Evolutionary conservation across 2,888 invertebrate species (phyloP), one percentile per base, ranked within the genome.

Genomic region (Lamproptera curius): DNA sequence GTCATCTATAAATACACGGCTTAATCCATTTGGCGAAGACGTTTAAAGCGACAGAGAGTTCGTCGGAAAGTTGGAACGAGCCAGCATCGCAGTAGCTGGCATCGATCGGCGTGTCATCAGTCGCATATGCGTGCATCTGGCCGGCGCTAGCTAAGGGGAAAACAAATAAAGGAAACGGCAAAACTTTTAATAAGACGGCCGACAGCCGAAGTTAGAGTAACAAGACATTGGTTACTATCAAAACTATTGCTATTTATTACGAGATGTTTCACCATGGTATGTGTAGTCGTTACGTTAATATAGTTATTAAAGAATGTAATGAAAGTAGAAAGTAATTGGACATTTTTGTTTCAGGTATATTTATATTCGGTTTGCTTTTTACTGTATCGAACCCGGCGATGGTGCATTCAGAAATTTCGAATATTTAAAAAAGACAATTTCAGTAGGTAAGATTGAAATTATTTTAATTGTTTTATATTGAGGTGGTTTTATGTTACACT

Each of bases 361-460:
- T 68, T 65, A 67, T 70, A 68, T 62, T 64, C 42, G 28, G n/a
- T 52, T 62, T 58, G 51, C 70, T 49, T 59, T 68, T 57, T 58
- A 33, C 60, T 65, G 51, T 57, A 52, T 73, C 45, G 65, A 62
- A 41, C 52, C 59, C 37, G 61, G 60, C 44, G 65, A 65, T 41
- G 73, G 73, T 49, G 76, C 76, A 40, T 77, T 83, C 58, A 67
- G 76, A 49, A 76, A 81, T 62, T 81, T 74, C 56, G 79, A 80
- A 58, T 57, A 73, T 46, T 61, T 73, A 34, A 85, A 85, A 65
- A 69, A 69, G 41, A 66, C 70, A 37, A 58, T 85, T 46, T 70
- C 70, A 53, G 70, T 85, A 46, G 85, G 86, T 85, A 62, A 78
- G 80, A 56, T n/a, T n/a, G n/a, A n/a, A n/a, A n/a, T n/a, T n/a